Evolutionary conservation across 2,113 vertebrate species (phyloP), one percentile per base, ranked within the genome.

Genomic region (Macquaria australasica): DNA sequence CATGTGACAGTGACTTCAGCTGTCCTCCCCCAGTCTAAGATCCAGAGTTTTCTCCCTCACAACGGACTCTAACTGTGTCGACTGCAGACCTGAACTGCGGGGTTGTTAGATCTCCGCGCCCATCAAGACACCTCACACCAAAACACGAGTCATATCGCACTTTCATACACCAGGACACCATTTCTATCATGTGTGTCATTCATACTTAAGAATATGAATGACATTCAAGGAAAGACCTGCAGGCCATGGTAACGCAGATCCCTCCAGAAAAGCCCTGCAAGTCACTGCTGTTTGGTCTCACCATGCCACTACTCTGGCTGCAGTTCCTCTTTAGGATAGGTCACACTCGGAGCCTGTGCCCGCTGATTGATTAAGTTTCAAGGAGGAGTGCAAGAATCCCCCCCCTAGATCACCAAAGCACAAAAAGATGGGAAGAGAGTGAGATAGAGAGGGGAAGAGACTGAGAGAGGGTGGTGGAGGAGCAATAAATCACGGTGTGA

Each of bases 401-500:
- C 86, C 34, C 79, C 79, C 80, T 71, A 88, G 85, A 89, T 92
- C 92, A 88, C 84, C 87, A 84, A 84, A 91, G 88, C 89, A 89
- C 86, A 91, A 88, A 87, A 88, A 86, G 73, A 84, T 86, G 79
- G 34, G 43, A 75, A 83, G 82, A 74, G 70, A 70, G 79, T 62
- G 75, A 76, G 62, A 87, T 64, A 86, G 84, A 91, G 81, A 89
- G 81, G 73, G 77, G 63, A 84, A 87, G 71, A 82, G 89, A 88
- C 77, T 76, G 76, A 85, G 84, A 86, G 64, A 85, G 86, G 69
- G 84, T 89, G 79, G 89, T 63, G 23, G 82, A 91, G 87, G 83
- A 89, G 92, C 93, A 90, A 96, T 96, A 95, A 96, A 96, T 96
- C 95, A 95, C 77, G 82, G 82, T 83, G 91, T 91, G 92, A 95